Conservation (phyloP, 2,888 invertebrate genomes). For the Synanthedon formicaeformis region DNA sequence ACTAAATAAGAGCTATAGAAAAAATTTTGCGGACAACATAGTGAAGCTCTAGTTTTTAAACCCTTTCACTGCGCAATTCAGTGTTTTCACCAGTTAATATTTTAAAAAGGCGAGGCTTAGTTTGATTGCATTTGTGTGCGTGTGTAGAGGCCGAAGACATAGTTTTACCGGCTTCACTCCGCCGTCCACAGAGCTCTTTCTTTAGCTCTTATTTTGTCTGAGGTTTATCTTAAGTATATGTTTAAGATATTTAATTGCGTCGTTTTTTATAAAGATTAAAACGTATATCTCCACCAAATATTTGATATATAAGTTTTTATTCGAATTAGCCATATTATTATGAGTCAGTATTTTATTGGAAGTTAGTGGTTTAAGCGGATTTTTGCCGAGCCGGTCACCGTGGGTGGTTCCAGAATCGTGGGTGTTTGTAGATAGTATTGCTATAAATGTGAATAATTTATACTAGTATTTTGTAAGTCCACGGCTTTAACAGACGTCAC, state of each 20-base stretch:
- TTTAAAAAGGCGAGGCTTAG: too few relatives aligned
- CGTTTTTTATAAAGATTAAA: constrained; percentile 43
- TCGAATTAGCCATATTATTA: constrained; percentile 65
- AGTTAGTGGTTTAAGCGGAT: constrained; percentile 48
- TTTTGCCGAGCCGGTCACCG: constrained; percentile 53
- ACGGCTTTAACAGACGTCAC: constrained; percentile 67
- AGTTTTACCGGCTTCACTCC: too few relatives aligned
- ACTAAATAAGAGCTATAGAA: too few relatives aligned
- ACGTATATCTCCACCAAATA: constrained; percentile 66
- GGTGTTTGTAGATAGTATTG: constrained; percentile 68
- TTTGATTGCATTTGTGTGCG: too few relatives aligned
- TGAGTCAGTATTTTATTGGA: constrained; percentile 69
- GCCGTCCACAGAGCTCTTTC: too few relatives aligned
- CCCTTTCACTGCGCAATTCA: too few relatives aligned
- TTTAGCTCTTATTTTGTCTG: too few relatives aligned
- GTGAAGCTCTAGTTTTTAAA: too few relatives aligned
- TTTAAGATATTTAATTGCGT: constrained; percentile 58
- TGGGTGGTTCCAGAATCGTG: constrained; percentile 50
- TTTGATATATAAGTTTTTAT: constrained; percentile 67
- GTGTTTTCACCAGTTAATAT: too few relatives aligned
- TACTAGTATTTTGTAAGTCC: constrained; percentile 70
- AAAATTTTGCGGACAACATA: too few relatives aligned
- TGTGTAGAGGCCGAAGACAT: too few relatives aligned
- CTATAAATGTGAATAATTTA: constrained; percentile 71
- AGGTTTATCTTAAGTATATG: constrained; percentile 46